Percentiles rank a stretch among this genome's conserved stretches.
Conservation (phyloP, 2,888 invertebrate species). For the Calliopum simillimum region DNA sequence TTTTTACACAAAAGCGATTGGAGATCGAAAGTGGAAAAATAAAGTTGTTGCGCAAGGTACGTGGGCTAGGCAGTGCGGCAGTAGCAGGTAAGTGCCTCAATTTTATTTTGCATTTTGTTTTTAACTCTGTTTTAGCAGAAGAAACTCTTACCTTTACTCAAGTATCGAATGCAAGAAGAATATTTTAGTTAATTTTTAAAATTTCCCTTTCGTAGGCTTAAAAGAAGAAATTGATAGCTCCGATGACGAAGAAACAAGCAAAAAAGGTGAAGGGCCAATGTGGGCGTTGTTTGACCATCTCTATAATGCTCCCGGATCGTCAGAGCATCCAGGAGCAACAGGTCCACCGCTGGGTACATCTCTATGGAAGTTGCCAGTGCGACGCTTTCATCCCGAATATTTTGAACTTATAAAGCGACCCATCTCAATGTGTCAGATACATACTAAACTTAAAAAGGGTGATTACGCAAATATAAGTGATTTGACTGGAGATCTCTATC, state of each 20-base stretch:
- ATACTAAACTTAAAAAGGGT: slow-evolving; percentile 83
- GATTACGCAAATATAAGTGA: slow-evolving; percentile 88
- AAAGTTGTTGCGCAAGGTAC: slow-evolving; percentile 64
- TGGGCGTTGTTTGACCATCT: slow-evolving; percentile 93
- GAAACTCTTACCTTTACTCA: too few relatives aligned
- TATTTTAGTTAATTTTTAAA: too few relatives aligned
- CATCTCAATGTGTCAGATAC: slow-evolving; percentile 92
- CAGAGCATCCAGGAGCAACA: slow-evolving; percentile 68
- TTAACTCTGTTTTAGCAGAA: too few relatives aligned
- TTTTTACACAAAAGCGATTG: slow-evolving; percentile 76
- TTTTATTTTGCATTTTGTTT: too few relatives aligned
- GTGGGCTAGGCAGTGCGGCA: slow-evolving; percentile 55
- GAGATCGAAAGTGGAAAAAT: slow-evolving; percentile 80
- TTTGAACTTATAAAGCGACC: slow-evolving; percentile 97
- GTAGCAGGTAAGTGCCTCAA: slow-evolving; percentile 52
- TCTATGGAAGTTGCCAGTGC: slow-evolving; percentile 92
- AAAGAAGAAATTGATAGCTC: slow-evolving; percentile 74
- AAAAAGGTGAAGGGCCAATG: slow-evolving; percentile 79
- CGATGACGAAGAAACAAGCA: slow-evolving; percentile 73
- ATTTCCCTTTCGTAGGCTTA: slow-evolving; percentile 56
- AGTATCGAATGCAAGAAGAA: too few relatives aligned
- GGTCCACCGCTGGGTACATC: slow-evolving; percentile 91
- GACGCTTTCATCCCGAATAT: slow-evolving; percentile 94
- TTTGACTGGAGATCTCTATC: slow-evolving; percentile 92
- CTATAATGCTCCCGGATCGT: slow-evolving; percentile 73